These are phyloP conservation scores for Gambelia wislizenii DNA, from an alignment of 2,797 vertebrate species.

Conservation along the genomic window DNA sequence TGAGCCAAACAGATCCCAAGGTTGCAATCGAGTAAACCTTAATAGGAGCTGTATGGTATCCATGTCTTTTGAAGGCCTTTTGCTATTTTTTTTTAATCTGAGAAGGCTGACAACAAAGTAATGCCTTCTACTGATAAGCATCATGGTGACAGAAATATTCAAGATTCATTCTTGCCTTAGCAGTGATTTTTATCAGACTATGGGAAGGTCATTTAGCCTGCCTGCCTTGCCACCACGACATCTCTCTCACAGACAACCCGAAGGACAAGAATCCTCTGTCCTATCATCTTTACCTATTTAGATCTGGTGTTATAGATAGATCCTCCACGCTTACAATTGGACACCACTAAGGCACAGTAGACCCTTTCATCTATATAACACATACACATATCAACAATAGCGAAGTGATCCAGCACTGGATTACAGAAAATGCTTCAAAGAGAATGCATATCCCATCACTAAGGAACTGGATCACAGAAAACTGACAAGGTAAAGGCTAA, in stretches of 20 bases:
- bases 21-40: neutral
- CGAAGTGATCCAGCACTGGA: neutral
- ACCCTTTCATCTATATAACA: neutral
- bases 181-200: neutral
- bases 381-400: neutral
- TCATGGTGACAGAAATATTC: neutral
- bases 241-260: neutral
- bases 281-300: neutral
- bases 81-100: neutral
- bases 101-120: neutral
- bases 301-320: neutral
- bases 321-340: neutral
- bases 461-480: neutral
- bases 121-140: neutral
- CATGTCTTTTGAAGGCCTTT: neutral
- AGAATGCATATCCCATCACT: neutral
- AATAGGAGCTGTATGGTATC: neutral
- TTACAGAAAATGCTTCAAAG: neutral
- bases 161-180: neutral
- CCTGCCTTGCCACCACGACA: neutral
- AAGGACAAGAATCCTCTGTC: neutral
- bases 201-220: conserved; percentile 4
- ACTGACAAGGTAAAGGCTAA: neutral
- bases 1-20: neutral
- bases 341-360: neutral